Conservation (phyloP, 2,113 vertebrate species). For the Pogonocichla stellata region DNA sequence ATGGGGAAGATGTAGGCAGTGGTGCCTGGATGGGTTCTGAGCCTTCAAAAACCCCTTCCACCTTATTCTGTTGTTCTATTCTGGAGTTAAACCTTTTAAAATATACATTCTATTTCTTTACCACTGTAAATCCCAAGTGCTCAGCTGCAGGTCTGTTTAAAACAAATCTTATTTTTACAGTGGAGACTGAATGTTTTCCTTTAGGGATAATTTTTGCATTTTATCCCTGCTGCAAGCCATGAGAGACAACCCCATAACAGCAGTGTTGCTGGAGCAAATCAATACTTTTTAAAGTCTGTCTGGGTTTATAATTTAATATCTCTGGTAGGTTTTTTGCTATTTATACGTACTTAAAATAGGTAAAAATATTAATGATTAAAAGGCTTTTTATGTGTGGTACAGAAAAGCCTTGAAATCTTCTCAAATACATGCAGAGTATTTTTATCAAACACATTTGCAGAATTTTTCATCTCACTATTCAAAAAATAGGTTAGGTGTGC, state of each 20-base stretch:
- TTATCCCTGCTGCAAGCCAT: background rate
- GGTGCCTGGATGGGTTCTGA: background rate
- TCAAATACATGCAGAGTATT: background rate
- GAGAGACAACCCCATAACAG: background rate
- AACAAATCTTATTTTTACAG: background rate
- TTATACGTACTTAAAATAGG: background rate
- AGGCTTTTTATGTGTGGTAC: background rate
- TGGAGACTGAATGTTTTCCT: background rate
- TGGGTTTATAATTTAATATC: background rate
- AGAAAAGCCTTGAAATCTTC: background rate
- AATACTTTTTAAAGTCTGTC: background rate
- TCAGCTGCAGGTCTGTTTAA: background rate
- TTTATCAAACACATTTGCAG: background rate
- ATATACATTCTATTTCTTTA: background rate
- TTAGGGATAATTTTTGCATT: background rate
- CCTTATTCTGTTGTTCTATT: background rate
- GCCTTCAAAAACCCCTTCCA: background rate
- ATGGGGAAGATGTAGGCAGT: background rate
- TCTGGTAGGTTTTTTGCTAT: background rate
- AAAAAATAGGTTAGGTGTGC: background rate
- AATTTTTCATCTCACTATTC: background rate
- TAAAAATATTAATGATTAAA: background rate
- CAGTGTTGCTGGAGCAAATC: background rate
- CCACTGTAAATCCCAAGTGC: background rate
- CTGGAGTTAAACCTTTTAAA: background rate